phyloP scores from a whole-genome alignment of 2,888 invertebrate genomes.

The Thecophora atra region DNA sequence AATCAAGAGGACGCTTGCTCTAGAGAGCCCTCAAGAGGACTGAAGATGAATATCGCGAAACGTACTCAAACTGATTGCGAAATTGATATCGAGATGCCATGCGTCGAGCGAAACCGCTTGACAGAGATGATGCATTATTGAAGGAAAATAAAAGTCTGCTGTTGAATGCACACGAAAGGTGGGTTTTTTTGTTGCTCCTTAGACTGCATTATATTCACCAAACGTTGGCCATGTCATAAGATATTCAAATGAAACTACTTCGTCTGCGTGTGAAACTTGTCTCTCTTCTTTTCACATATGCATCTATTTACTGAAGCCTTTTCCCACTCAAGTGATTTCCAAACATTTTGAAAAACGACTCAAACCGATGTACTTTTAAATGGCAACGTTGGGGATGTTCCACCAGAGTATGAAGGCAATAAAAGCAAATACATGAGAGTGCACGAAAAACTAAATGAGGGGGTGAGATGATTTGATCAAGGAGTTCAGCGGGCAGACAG shows the following conservation, averaged over 20 bases:
- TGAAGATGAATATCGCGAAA: neutral
- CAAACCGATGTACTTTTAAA: neutral
- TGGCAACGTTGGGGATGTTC: no score
- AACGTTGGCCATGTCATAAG: neutral
- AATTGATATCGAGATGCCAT: neutral
- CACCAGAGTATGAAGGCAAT: no score
- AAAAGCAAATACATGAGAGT: neutral
- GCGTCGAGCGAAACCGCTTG: neutral
- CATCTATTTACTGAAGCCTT: neutral
- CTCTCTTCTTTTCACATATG: neutral
- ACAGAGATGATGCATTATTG: neutral
- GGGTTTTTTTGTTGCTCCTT: neutral
- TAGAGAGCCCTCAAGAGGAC: neutral
- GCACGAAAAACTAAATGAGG: neutral
- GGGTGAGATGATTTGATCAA: no score
- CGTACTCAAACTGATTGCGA: neutral
- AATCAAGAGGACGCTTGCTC: neutral
- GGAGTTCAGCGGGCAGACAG: no score
- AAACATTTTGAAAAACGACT: neutral
- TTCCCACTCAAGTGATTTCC: neutral
- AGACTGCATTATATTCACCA: no score
- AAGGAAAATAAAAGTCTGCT: neutral
- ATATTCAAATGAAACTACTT: no score
- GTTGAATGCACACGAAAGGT: neutral
- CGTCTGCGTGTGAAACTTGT: no score